Evolutionary conservation across 92 coral and sea anemone genomes (phyloP), one percentile per base, ranked within the genome.

Genomic region (Epizoanthus scotinus): DNA sequence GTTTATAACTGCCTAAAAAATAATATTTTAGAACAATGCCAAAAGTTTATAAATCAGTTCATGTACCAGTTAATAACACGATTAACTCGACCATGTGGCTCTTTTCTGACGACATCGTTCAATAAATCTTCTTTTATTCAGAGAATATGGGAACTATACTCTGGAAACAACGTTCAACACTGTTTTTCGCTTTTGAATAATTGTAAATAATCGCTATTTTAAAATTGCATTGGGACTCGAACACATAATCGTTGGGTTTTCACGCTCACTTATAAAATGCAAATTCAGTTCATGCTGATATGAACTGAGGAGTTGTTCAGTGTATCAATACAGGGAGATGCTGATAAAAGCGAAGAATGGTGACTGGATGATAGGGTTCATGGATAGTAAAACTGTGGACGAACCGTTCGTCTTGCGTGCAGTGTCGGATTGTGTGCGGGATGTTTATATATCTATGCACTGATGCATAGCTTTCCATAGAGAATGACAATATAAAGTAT

Each of bases 201-300:
- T 8, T 3, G 0, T 25, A 18, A 19, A 63, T 13, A 63, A 63
- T 19, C 25, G 29, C 15, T 57, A 10, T 57, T 24, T n/a, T 3
- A n/a, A n/a, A n/a, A n/a, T n/a, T n/a, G n/a, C n/a, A n/a, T n/a
- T n/a, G n/a, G n/a, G 27, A 9, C 64, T 20, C 27, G 3, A n/a
- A 59, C 6, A 63, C 18, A n/a, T 38, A 15, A 64, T 15, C 47
- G 27, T 14, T 38, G 15, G 69, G 17, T 64, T 20, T 29, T 20
- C 69, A 64, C 40, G 69, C 69, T 62, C 31, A 27, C 67, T 14
- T 8, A 62, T 25, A 63, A 63, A 25, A 26, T 63, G 67, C 67
- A 63, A 63, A 27, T 63, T 47, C 15, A 47, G 36, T 13, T 26
- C 15, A 63, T 29, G 40, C 18, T 17, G 31, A 63, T 24, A 34